Percentiles rank a stretch among this genome's conserved stretches.
phyloP scores from a whole-genome alignment of 2,888 invertebrate genomes.

The Spodoptera picta region DNA sequence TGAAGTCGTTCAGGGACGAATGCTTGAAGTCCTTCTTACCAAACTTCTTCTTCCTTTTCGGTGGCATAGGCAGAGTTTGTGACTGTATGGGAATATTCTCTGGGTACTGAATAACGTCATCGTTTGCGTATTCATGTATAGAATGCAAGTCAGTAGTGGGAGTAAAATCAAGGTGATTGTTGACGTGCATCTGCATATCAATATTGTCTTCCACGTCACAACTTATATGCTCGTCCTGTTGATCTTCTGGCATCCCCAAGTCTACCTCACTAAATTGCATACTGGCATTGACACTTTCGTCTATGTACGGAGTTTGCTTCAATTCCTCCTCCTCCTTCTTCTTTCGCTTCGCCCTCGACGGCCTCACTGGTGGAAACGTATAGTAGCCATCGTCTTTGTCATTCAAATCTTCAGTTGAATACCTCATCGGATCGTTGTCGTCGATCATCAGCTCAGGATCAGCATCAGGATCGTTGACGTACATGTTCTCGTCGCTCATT shows the following conservation, averaged over 20 bases:
- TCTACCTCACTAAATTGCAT: constrained; percentile 85
- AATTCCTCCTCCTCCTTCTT: constrained; percentile 73
- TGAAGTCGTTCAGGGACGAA: constrained; percentile 80
- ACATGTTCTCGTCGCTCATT: constrained; percentile 73
- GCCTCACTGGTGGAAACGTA: constrained; percentile 88
- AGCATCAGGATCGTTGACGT: constrained; percentile 77
- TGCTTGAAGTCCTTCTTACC: constrained; percentile 71
- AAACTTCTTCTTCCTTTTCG: constrained; percentile 79
- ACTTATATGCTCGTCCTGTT: constrained; percentile 70
- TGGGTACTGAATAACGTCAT: constrained; percentile 87
- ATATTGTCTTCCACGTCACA: constrained; percentile 56
- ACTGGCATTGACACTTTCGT: constrained; percentile 79
- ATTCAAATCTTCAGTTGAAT: constrained; percentile 82
- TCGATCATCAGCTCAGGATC: constrained; percentile 79
- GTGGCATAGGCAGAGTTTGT: constrained; percentile 84
- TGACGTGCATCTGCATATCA: constrained; percentile 66
- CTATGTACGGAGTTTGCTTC: constrained; percentile 76
- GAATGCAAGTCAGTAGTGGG: constrained; percentile 77
- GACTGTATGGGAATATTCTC: constrained; percentile 82
- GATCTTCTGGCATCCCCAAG: constrained; percentile 84
- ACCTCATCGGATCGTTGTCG: constrained; percentile 73
- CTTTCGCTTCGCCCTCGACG: constrained; percentile 88
- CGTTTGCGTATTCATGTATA: constrained; percentile 84
- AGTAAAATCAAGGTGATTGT: constrained; percentile 77
- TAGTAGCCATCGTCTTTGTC: constrained; percentile 87